Evolutionary conservation across 1,140 invertebrate genomes (phyloP), one percentile per base, ranked within the genome.

Genomic region (Lepidurus arcticus): DNA sequence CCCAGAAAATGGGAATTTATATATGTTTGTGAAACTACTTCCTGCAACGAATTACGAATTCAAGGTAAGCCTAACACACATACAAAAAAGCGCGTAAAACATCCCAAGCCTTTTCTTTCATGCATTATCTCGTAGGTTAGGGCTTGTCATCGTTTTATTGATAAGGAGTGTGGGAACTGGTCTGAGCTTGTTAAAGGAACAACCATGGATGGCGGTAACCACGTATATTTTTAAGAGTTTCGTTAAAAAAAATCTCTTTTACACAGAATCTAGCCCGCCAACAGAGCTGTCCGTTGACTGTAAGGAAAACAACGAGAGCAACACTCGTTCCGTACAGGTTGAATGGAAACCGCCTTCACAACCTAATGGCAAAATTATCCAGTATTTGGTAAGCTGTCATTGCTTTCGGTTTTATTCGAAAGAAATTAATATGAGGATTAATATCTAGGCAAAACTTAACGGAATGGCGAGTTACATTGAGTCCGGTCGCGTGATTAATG

Each of bases 21-120:
- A 93, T 82, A 91, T 92, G 86, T 94, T 94, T 83, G 89, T 88
- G 78, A 89, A 93, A 83, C 84, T 94, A 9, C 88, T 91, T 81
- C 90, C 92, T 0, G 90, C 91, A 2, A 94, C 91, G 24, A 91
- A 88, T 75, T 94, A 94, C 82, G 87, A 89, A 78, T 93, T 94
- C 83, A 90, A 89, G 86, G 90, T 92, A 80, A 84, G 82, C 34
- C 34, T 34, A 34, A 34, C 34, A 34, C 2, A 34, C 34, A 34
- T 34, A 0, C 34, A 4, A 34, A 34, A 34, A 34, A 34, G 34
- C 34, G 34, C 2, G 34, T 34, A 34, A 34, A 34, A 34, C 34
- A 34, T 34, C 4, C 34, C 34, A 34, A 34, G 34, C 34, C 34
- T 34, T 34, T 34, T 34, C 78, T 79, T 43, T 26, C 74, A 42